Evolutionary conservation across 2,113 vertebrate species (phyloP).

Genomic region (Odocoileus hemionus): DNA sequence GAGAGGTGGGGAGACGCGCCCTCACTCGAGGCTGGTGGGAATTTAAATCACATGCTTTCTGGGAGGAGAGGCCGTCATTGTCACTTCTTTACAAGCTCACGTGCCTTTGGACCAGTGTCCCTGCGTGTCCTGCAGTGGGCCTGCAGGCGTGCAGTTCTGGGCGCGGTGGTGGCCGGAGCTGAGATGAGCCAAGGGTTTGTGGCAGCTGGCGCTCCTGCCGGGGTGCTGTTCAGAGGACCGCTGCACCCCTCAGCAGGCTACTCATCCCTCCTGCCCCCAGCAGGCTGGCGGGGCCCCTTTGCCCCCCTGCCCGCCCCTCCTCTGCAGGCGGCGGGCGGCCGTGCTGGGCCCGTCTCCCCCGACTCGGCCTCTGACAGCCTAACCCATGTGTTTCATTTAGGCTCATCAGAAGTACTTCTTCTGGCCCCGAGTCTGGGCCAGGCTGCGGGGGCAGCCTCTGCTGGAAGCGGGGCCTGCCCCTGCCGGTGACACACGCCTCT

Average conservation of each 20-base stretch:
- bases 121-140: not conserved
- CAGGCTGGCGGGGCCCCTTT: not conserved
- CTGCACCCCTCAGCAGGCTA: not conserved
- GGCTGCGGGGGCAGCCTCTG: not conserved
- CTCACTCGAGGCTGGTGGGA: fast-evolving
- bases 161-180: fast-evolving
- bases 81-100: not conserved
- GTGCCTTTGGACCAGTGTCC: not conserved
- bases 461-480: not conserved
- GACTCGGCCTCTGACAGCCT: not conserved
- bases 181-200: not conserved
- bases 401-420: not conserved
- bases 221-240: not conserved
- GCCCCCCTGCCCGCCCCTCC: not conserved
- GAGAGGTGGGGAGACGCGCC: not conserved
- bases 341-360: not conserved
- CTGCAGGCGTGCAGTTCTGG: fast-evolving
- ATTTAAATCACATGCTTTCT: not conserved
- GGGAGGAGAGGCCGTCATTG: not conserved
- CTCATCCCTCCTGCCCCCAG: not conserved
- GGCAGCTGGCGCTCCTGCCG: not conserved
- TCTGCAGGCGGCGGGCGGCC: not conserved
- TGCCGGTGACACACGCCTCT: no score
- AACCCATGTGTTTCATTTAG: not conserved
- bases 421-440: not conserved